These are phyloP conservation scores for Scomber scombrus DNA, from an alignment of 2,113 vertebrate genomes.

Conservation along the genomic window DNA sequence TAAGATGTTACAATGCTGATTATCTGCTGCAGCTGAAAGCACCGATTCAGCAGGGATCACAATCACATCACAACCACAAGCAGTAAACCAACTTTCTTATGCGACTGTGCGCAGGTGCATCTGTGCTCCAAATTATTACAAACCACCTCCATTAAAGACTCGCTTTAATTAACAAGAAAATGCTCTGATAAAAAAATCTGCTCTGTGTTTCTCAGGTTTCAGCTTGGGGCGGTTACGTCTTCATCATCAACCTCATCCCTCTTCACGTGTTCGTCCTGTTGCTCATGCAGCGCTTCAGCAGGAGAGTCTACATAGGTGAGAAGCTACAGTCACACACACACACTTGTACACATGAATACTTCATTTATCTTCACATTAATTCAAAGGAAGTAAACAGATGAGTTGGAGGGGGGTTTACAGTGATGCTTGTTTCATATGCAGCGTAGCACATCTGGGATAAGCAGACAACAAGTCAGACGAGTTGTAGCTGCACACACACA, in stretches of 20 bases:
- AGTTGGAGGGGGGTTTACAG: not conserved
- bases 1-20: slow-evolving; percentile 43
- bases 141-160: not conserved
- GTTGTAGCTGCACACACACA: not conserved
- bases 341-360: slow-evolving; percentile 9
- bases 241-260: slow-evolving; percentile 98
- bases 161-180: not conserved
- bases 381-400: slow-evolving; percentile 12
- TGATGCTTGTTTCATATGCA: slow-evolving; percentile 27
- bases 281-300: slow-evolving; percentile 97
- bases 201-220: slow-evolving; percentile 87
- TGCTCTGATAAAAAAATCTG: not conserved
- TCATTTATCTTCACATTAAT: slow-evolving; percentile 17
- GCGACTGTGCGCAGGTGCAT: not conserved
- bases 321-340: slow-evolving; percentile 29
- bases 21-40: slow-evolving; percentile 23
- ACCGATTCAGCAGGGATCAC: slow-evolving; percentile 10
- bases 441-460: slow-evolving; percentile 3
- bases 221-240: slow-evolving; percentile 98
- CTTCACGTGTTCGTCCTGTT: slow-evolving; percentile 96
- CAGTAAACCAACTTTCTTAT: not conserved
- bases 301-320: slow-evolving; percentile 97
- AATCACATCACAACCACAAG: slow-evolving; percentile 10
- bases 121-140: not conserved
- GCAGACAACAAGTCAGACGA: slow-evolving; percentile 1